phyloP scores from a whole-genome alignment of 2,888 invertebrate genomes.

The Oscheius sp. region DNA sequence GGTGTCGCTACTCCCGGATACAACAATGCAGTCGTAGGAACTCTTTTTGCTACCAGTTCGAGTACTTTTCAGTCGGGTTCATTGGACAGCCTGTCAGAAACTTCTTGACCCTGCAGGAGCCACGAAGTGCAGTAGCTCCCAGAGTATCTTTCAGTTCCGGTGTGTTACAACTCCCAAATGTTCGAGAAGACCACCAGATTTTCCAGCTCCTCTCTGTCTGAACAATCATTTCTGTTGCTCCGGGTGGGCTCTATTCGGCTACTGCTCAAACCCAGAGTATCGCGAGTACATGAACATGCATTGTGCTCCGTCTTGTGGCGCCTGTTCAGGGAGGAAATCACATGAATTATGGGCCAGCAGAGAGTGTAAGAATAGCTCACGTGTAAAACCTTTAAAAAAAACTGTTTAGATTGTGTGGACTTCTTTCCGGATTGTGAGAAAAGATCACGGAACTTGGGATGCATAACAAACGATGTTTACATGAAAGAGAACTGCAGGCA shows the following conservation, averaged over 20 bases:
- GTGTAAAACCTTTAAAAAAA: not conserved
- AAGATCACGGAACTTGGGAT: not conserved
- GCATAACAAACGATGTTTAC: not conserved
- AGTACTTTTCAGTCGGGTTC: not conserved
- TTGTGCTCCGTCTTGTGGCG: slow-evolving; percentile 22
- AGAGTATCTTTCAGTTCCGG: not conserved
- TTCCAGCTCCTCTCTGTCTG: slow-evolving; percentile 3
- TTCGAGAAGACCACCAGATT: not conserved
- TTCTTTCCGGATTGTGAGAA: not conserved
- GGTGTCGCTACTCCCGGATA: slow-evolving; percentile 7
- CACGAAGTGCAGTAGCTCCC: not conserved
- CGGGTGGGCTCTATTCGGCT: slow-evolving; percentile 6
- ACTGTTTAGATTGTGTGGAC: slow-evolving; percentile 13
- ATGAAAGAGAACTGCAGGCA: slow-evolving; percentile 29
- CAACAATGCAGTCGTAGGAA: slow-evolving; percentile 10
- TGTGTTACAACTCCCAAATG: not conserved
- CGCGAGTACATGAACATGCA: slow-evolving; percentile 2
- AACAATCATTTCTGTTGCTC: slow-evolving; percentile 20
- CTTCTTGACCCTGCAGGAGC: not conserved
- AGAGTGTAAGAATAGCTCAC: not conserved
- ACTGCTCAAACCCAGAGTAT: not conserved
- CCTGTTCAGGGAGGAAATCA: not conserved
- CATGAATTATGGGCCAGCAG: not conserved
- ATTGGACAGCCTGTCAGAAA: not conserved
- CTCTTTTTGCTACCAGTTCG: too few species aligned